Conservation (phyloP, 2,888 invertebrate species). For the Carpatolechia fugitivella region DNA sequence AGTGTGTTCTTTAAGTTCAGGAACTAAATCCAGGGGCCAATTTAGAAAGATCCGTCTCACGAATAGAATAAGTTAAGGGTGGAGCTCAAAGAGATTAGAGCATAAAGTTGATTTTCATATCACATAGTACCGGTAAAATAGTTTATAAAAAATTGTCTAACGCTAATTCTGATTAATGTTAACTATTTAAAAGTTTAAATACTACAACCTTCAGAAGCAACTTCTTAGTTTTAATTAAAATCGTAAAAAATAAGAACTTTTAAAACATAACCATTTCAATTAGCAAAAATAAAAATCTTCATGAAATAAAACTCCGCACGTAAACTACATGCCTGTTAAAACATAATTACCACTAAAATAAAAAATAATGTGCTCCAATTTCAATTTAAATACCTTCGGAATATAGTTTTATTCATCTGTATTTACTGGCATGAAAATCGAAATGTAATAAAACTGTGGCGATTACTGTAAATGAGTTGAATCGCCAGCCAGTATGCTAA, state of each 20-base stretch:
- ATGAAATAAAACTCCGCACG: background rate
- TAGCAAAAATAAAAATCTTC: background rate
- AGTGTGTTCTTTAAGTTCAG: constrained; percentile 49
- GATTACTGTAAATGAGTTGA: constrained; percentile 66
- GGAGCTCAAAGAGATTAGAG: background rate
- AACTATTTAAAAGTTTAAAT: no score
- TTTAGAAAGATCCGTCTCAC: constrained; percentile 34
- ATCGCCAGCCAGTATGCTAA: constrained; percentile 55
- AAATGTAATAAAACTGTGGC: constrained; percentile 52
- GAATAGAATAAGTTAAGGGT: background rate
- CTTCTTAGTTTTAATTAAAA: no score
- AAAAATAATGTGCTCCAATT: constrained; percentile 39
- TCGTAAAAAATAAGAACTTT: no score
- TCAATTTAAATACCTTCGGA: constrained; percentile 39
- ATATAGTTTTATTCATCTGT: constrained; percentile 36
- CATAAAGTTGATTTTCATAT: constrained; percentile 1
- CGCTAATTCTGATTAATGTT: no score
- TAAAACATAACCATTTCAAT: background rate
- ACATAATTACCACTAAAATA: constrained; percentile 29
- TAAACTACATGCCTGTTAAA: background rate
- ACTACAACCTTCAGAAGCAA: no score
- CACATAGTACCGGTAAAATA: constrained; percentile 13
- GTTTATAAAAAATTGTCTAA: constrained; percentile 7
- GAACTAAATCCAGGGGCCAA: constrained; percentile 53
- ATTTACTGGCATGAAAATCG: constrained; percentile 23